Evolutionary conservation across 2,797 vertebrate genomes (phyloP).

Genomic region (Chaenodraco wilsoni): DNA sequence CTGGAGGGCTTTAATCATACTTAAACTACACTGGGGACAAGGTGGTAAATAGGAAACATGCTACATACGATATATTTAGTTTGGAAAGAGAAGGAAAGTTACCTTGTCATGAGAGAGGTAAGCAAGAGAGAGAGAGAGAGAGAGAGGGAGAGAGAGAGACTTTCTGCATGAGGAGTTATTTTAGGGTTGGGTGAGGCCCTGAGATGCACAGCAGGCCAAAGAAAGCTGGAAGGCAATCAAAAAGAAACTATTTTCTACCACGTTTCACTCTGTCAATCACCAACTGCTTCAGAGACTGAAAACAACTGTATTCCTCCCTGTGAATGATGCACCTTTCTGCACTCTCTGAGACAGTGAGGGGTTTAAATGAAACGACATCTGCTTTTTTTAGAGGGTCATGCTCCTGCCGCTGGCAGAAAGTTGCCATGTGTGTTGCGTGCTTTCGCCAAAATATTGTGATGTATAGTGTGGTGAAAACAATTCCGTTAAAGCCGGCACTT

Average conservation of each 20-base stretch:
- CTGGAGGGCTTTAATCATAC: slow-evolving; percentile 45
- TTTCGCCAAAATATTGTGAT: slow-evolving; percentile 54
- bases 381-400: not conserved
- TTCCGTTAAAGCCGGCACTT: slow-evolving; percentile 42
- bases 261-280: slow-evolving; percentile 72
- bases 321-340: slow-evolving; percentile 74
- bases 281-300: slow-evolving; percentile 65
- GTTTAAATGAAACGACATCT: slow-evolving; percentile 66
- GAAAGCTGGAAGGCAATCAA: slow-evolving; percentile 79
- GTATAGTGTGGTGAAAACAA: slow-evolving; percentile 54
- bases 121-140: slow-evolving; percentile 21
- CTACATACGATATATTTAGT: slow-evolving; percentile 35
- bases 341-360: slow-evolving; percentile 35
- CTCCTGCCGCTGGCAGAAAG: slow-evolving; percentile 45
- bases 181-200: slow-evolving; percentile 63
- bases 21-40: slow-evolving; percentile 33
- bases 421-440: slow-evolving; percentile 55
- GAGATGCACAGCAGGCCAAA: slow-evolving; percentile 73
- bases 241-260: slow-evolving; percentile 68
- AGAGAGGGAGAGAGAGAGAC: slow-evolving; percentile 39
- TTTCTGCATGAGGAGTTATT: slow-evolving; percentile 72
- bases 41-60: slow-evolving; percentile 53
- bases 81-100: slow-evolving; percentile 33
- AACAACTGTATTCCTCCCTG: slow-evolving; percentile 70
- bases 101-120: slow-evolving; percentile 47